A percentile compares a stretch with the other conserved stretches of the same genome.
phyloP scores from a whole-genome alignment of 1,140 invertebrate genomes.

The Armadillidium nasatum region DNA sequence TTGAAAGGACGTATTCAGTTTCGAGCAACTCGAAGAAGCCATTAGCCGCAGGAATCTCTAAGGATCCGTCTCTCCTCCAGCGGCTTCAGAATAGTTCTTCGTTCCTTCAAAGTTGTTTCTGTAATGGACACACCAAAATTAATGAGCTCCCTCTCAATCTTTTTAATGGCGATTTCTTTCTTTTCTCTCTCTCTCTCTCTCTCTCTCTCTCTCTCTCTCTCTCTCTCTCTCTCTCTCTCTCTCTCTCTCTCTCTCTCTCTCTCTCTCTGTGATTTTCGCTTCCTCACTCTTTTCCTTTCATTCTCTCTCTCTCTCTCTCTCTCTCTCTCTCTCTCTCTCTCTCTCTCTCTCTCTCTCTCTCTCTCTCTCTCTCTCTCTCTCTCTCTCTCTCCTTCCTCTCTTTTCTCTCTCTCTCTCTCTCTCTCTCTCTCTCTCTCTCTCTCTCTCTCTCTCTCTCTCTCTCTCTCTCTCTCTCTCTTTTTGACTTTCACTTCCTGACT shows the following conservation, averaged over 20 bases:
- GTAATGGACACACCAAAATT: background rate
- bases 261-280: background rate
- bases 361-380: too few relatives aligned
- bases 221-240: slow-evolving; percentile 10
- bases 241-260: slow-evolving; percentile 5
- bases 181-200: background rate
- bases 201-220: slow-evolving; percentile 9
- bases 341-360: too few relatives aligned
- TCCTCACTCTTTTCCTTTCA: background rate
- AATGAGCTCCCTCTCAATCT: background rate
- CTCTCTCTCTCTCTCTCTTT: too few relatives aligned
- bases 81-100: background rate
- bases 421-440: too few relatives aligned
- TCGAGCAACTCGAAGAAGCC: background rate
- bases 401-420: too few relatives aligned
- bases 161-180: background rate
- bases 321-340: background rate
- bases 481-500: too few relatives aligned
- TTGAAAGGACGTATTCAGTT: background rate
- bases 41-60: background rate
- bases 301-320: slow-evolving; percentile 6
- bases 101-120: background rate
- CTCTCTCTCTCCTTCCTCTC: too few relatives aligned
- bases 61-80: background rate
- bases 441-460: too few relatives aligned